These are phyloP conservation scores for Atherinosoma microstoma DNA, from an alignment of 2,797 vertebrate genomes.

Conservation along the genomic window DNA sequence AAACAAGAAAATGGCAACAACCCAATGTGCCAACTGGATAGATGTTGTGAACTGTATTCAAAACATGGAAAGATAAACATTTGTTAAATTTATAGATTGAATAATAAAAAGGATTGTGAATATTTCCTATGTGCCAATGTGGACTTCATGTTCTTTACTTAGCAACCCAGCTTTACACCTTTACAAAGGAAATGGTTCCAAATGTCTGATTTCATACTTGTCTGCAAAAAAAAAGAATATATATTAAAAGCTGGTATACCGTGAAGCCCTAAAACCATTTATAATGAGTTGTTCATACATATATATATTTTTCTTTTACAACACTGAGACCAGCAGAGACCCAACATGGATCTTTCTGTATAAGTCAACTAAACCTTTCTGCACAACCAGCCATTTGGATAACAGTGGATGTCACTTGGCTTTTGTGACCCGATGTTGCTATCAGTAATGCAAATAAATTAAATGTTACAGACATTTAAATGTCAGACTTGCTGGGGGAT, in stretches of 20 bases:
- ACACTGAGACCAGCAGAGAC: neutral
- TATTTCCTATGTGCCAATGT: no score
- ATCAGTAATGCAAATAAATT: neutral
- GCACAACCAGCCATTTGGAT: neutral
- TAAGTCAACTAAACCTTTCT: neutral
- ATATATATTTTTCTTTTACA: neutral
- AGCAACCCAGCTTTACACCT: no score
- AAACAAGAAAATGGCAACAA: no score
- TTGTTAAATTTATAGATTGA: no score
- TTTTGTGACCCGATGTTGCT: neutral
- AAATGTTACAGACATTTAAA: neutral
- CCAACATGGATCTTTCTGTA: neutral
- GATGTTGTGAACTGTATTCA: no score
- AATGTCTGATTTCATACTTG: no score
- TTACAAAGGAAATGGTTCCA: neutral
- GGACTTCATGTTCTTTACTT: no score
- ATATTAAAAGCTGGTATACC: no score
- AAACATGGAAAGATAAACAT: no score
- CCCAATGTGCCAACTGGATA: no score
- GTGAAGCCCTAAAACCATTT: neutral
- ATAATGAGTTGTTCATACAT: constrained; percentile 3
- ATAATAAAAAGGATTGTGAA: no score
- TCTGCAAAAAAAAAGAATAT: no score
- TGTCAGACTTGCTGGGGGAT: neutral
- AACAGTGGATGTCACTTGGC: neutral